Evolutionary conservation across 2,888 invertebrate genomes (phyloP).

Genomic region (Zhuqinia jingwanae): DNA sequence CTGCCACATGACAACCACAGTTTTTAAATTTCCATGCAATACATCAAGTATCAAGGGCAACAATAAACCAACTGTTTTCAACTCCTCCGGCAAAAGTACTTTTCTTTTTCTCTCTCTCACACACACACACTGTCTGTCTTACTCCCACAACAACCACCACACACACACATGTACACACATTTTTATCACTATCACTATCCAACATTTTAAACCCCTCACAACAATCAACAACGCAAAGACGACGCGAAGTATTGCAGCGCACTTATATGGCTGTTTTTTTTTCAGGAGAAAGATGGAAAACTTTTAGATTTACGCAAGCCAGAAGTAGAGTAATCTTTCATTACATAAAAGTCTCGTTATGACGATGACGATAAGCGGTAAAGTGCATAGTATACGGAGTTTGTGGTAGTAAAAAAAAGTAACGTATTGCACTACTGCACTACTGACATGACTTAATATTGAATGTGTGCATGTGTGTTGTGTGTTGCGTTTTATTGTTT

Average conservation of each 20-base stretch:
- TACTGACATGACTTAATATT: background rate
- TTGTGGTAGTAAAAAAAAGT: too few relatives aligned
- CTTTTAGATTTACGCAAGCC: too few relatives aligned
- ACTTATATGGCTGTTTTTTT: slow-evolving; percentile 4
- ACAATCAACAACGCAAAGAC: too few relatives aligned
- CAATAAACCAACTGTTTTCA: slow-evolving; percentile 71
- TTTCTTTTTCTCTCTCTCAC: too few relatives aligned
- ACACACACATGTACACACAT: too few relatives aligned
- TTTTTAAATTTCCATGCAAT: slow-evolving; percentile 22
- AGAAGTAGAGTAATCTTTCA: background rate
- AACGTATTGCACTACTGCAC: background rate
- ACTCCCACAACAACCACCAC: slow-evolving; percentile 46
- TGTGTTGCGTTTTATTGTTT: slow-evolving; percentile 29
- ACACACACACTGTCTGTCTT: background rate
- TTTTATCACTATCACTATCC: background rate
- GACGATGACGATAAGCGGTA: slow-evolving; percentile 7
- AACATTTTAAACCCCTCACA: slow-evolving; percentile 49
- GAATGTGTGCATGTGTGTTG: background rate
- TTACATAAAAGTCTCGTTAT: background rate
- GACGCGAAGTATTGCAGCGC: slow-evolving; percentile 1
- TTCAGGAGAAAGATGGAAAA: background rate
- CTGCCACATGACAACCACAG: slow-evolving; percentile 38
- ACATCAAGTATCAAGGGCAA: slow-evolving; percentile 34
- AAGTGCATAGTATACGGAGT: slow-evolving; percentile 8
- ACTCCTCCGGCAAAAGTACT: slow-evolving; percentile 41